Conservation (phyloP, 2,113 vertebrate species). For the Malurus alboscapulatus region DNA sequence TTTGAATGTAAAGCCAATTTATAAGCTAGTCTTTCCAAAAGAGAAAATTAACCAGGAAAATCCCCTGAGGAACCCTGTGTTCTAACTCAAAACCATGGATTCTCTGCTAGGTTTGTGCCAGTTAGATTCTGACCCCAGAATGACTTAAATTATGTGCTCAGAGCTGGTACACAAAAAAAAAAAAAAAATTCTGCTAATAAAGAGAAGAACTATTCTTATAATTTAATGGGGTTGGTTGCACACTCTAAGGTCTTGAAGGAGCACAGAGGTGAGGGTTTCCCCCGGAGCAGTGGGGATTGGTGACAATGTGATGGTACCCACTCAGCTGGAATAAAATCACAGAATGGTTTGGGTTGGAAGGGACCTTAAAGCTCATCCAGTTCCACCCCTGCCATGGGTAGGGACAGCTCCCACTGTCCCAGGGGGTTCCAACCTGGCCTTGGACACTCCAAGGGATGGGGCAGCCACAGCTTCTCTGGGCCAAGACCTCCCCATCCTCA, state of each 20-base stretch:
- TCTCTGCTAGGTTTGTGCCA: constrained; percentile 2
- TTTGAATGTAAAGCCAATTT: neutral
- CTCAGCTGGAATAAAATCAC: neutral
- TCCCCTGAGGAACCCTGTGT: neutral
- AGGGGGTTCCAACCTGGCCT: neutral
- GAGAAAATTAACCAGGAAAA: neutral
- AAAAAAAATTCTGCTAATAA: neutral
- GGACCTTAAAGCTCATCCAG: neutral
- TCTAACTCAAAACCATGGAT: neutral
- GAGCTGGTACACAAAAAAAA: neutral
- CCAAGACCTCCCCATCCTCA: neutral
- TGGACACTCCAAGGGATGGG: neutral
- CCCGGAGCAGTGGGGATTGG: neutral
- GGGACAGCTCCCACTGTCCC: neutral
- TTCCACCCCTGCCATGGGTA: neutral
- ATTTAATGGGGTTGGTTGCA: neutral
- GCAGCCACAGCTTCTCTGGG: neutral
- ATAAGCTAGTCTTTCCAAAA: neutral
- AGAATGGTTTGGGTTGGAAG: neutral
- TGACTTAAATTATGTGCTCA: neutral
- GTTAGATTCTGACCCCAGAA: neutral
- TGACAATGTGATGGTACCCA: neutral
- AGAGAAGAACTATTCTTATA: neutral
- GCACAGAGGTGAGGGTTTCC: neutral
- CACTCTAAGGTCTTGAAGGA: neutral